Conservation (phyloP, 23 tunicate species). For the Botrylloides violaceus region DNA sequence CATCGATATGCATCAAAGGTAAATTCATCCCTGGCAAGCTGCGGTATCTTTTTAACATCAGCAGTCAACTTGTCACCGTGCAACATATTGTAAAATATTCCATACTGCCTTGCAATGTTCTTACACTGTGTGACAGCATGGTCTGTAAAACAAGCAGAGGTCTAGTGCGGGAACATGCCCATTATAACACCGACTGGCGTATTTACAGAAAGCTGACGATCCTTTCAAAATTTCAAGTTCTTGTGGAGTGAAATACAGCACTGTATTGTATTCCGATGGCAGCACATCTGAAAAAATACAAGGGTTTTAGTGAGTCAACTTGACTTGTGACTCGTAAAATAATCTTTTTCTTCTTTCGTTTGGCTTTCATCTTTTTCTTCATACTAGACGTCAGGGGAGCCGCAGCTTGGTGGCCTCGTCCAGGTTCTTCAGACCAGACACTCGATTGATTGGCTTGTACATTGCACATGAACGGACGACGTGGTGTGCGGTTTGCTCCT, state of each 20-base stretch:
- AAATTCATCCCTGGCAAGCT: slow-evolving; percentile 39
- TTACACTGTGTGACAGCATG: slow-evolving; percentile 63
- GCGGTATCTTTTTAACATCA: slow-evolving; percentile 35
- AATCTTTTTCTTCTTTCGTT: no score
- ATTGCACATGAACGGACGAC: no score
- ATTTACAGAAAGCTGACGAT: slow-evolving; percentile 45
- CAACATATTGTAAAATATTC: slow-evolving; percentile 56
- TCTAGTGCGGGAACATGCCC: neutral
- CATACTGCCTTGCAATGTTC: slow-evolving; percentile 78
- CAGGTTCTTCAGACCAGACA: no score
- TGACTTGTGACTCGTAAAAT: no score
- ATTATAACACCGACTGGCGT: neutral
- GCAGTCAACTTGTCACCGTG: slow-evolving; percentile 6
- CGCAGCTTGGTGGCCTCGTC: no score
- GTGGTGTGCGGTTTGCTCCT: no score
- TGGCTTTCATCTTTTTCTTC: no score
- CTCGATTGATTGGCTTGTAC: no score
- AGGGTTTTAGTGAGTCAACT: no score
- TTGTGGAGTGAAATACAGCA: slow-evolving; percentile 52
- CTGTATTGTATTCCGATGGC: slow-evolving; percentile 64
- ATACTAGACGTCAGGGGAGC: no score
- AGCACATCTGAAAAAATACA: slow-evolving; percentile 46
- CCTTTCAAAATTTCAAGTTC: slow-evolving; percentile 68
- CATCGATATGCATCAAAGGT: slow-evolving; percentile 85
- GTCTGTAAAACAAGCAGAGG: slow-evolving; percentile 25